Conservation (phyloP, 2,113 vertebrate species). For the cattle (Bos taurus) region DNA sequence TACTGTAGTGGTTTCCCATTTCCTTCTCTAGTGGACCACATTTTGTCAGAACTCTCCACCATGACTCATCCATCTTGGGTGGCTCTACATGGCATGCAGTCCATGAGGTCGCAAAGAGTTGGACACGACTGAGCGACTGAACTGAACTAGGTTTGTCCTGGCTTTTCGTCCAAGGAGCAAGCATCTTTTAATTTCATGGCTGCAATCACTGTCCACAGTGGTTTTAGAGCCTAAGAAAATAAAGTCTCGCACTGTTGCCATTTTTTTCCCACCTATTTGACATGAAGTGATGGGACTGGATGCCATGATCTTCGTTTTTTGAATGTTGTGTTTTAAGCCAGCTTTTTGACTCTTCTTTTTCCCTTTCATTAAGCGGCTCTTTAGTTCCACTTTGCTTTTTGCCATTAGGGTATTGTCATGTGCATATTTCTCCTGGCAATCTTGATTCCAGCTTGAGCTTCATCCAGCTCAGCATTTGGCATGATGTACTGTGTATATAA, state of each 20-base stretch:
- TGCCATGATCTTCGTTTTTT: neutral
- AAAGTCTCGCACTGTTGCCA: neutral
- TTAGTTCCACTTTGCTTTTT: neutral
- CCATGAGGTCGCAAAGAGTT: neutral
- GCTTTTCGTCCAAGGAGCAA: neutral
- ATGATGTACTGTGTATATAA: neutral
- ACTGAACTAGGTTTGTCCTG: neutral
- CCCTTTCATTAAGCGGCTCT: neutral
- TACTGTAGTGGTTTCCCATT: neutral
- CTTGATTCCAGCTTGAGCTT: neutral
- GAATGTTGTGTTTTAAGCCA: neutral
- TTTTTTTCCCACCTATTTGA: neutral
- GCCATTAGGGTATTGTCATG: neutral
- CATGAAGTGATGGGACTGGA: neutral
- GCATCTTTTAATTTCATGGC: neutral
- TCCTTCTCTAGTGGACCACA: neutral
- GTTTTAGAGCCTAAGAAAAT: neutral
- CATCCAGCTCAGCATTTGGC: neutral
- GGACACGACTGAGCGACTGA: neutral
- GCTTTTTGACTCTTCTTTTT: neutral
- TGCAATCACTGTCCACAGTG: neutral
- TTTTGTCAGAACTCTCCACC: neutral
- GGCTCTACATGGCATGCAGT: neutral
- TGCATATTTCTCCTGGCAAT: neutral
- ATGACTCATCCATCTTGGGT: neutral